Conservation (phyloP, 2,888 invertebrate genomes). For the Drosophila nr. perissopoda region DNA sequence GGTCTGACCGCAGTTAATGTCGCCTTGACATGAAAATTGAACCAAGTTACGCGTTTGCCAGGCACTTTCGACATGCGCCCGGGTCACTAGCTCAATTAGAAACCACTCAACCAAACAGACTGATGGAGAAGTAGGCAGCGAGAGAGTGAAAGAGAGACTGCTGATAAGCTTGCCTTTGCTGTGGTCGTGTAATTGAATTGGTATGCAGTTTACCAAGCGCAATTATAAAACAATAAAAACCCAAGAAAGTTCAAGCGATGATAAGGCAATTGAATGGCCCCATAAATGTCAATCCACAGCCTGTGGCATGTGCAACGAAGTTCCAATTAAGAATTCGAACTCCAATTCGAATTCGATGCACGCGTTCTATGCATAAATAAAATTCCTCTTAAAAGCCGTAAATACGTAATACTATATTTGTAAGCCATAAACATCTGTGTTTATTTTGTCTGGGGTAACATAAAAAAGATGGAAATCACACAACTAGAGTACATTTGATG, state of each 20-base stretch:
- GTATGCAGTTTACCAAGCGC: conserved; percentile 57
- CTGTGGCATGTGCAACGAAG: conserved; percentile 9
- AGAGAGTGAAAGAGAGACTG: background rate
- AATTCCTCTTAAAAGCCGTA: conserved; percentile 54
- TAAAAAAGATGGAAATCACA: conserved; percentile 4
- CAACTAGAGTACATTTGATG: background rate
- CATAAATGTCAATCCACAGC: conserved; percentile 49
- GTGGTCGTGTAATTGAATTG: conserved; percentile 61
- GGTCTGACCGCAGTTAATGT: conserved; percentile 40
- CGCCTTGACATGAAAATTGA: conserved; percentile 58
- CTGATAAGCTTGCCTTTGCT: conserved; percentile 55
- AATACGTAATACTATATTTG: conserved; percentile 46
- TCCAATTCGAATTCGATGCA: conserved; percentile 9
- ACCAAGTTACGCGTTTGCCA: conserved; percentile 33
- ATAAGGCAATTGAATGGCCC: conserved; percentile 44
- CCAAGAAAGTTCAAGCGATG: conserved; percentile 37
- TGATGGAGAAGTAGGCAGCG: background rate
- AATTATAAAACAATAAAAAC: conserved; percentile 63
- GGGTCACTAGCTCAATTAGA: conserved; percentile 66
- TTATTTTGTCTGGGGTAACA: conserved; percentile 25
- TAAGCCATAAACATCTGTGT: conserved; percentile 45
- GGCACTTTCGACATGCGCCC: conserved; percentile 19
- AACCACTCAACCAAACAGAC: conserved; percentile 32
- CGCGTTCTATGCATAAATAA: conserved; percentile 56
- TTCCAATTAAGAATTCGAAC: background rate